These are phyloP conservation scores for Coracopsis vasa DNA, from an alignment of 2,113 vertebrate species.

Conservation along the genomic window DNA sequence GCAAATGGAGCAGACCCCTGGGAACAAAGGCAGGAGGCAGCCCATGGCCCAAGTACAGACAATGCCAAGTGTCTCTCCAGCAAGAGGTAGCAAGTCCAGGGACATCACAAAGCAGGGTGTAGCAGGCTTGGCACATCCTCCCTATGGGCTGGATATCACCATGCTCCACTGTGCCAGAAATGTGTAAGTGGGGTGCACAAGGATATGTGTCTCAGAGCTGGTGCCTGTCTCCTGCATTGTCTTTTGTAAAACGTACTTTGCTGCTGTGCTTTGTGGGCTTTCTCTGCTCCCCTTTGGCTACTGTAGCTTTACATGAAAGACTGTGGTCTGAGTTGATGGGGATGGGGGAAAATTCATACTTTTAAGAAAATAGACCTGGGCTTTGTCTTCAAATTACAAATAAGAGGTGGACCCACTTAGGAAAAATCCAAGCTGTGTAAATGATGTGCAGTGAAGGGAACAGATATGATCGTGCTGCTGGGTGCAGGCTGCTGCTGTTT, in stretches of 20 bases:
- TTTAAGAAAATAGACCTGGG: neutral
- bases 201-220: neutral
- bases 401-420: neutral
- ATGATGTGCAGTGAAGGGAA: neutral
- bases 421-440: too few species aligned
- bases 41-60: neutral
- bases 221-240: neutral
- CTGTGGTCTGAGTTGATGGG: neutral
- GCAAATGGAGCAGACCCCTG: too few species aligned
- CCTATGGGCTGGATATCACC: accelerated
- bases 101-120: neutral
- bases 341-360: too few species aligned
- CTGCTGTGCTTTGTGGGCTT: neutral
- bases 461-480: accelerated
- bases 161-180: neutral
- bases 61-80: neutral
- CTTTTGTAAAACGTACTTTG: accelerated
- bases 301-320: neutral
- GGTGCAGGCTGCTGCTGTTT: accelerated
- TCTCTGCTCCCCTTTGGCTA: neutral
- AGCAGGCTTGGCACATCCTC: too few species aligned
- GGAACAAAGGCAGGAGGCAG: neutral
- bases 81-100: too few species aligned
- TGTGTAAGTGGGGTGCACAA: accelerated
- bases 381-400: neutral